phyloP scores from a whole-genome alignment of 2,888 invertebrate genomes.

The Lasioglossum calceatum region DNA sequence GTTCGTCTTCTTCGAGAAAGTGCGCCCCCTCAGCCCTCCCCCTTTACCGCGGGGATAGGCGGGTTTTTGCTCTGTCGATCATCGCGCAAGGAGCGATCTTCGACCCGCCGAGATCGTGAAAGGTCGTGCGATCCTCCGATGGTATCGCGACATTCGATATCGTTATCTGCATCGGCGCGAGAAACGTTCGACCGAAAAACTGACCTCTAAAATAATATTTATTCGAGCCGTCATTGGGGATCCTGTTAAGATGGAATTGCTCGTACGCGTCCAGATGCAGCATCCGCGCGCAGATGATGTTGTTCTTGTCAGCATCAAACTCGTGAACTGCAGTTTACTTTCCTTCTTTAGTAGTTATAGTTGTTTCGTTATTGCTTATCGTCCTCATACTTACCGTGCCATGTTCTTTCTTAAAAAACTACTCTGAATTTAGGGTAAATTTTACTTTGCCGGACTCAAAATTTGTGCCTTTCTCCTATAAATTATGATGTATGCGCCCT shows the following conservation, averaged over 20 bases:
- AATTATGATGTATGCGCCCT: too few relatives aligned
- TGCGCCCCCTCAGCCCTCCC: not conserved
- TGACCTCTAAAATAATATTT: constrained; percentile 41
- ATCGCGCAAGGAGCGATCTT: constrained; percentile 28
- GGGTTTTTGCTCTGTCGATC: constrained; percentile 46
- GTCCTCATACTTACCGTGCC: too few relatives aligned
- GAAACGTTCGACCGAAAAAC: not conserved
- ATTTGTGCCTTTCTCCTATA: too few relatives aligned
- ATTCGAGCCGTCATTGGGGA: constrained; percentile 8
- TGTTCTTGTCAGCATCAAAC: not conserved
- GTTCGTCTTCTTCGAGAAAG: constrained; percentile 45
- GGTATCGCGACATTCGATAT: constrained; percentile 43
- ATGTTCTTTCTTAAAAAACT: too few relatives aligned
- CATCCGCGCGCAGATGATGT: not conserved
- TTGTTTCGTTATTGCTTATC: too few relatives aligned
- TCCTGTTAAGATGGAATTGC: not conserved
- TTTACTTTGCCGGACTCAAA: too few relatives aligned
- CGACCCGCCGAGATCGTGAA: constrained; percentile 43
- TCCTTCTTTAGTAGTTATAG: too few relatives aligned
- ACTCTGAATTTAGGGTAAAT: too few relatives aligned
- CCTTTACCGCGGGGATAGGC: not conserved
- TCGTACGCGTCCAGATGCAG: not conserved
- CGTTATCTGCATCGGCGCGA: constrained; percentile 22
- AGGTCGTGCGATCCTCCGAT: constrained; percentile 57
- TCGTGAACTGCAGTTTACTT: too few relatives aligned